Conservation (phyloP, 2,113 vertebrate genomes). For the Globicephala melas region DNA sequence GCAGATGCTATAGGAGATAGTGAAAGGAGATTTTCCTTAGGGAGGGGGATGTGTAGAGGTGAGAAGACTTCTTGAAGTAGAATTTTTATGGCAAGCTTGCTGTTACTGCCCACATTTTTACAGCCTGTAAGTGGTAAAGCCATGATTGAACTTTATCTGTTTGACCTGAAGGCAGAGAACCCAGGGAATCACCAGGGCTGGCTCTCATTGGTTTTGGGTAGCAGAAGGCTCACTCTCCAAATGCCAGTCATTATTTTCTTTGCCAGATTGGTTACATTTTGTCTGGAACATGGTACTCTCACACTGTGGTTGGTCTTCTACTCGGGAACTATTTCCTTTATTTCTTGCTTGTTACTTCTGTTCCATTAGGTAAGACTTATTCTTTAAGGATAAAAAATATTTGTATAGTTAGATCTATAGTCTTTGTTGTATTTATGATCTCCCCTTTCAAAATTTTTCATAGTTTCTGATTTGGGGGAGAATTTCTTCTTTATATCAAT, state of each 20-base stretch:
- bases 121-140: background rate
- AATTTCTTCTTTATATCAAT: background rate
- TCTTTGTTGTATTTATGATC: background rate
- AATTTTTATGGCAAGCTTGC: background rate
- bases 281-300: background rate
- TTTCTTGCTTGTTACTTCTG: constrained; percentile 11
- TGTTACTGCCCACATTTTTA: background rate
- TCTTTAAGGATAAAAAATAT: background rate
- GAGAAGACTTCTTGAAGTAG: background rate
- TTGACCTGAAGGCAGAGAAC: background rate
- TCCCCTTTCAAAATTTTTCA: background rate
- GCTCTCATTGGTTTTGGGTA: background rate
- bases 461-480: background rate
- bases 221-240: background rate
- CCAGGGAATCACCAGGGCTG: background rate
- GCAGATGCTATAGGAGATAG: background rate
- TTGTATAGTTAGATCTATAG: background rate
- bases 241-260: background rate
- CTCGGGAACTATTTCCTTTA: background rate
- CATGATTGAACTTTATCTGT: background rate
- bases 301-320: background rate
- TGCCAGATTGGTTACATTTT: background rate
- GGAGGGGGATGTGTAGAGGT: background rate
- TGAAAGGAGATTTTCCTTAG: background rate
- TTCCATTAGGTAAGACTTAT: background rate